Evolutionary conservation across 2,797 vertebrate species (phyloP).

Genomic region (Melanogrammus aeglefinus): DNA sequence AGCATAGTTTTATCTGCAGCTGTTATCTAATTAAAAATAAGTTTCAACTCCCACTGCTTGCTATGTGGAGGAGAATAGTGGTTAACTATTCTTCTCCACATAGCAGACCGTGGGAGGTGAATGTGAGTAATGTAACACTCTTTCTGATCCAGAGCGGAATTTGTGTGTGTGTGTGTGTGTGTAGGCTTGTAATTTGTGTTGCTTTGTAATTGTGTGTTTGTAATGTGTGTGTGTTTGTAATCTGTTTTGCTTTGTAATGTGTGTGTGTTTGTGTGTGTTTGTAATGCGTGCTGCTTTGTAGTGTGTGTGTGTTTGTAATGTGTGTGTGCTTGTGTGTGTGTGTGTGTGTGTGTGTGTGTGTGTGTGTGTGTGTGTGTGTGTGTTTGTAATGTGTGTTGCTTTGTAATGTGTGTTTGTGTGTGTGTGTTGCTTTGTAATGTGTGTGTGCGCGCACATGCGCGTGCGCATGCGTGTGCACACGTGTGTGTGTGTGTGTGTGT

Average conservation of each 20-base stretch:
- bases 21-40: not conserved
- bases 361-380: not conserved
- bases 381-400: not conserved
- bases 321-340: too few relatives aligned
- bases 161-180: conserved; percentile 3
- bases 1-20: not conserved
- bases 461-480: conserved; percentile 36
- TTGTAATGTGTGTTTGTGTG: conserved; percentile 14
- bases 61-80: not conserved
- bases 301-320: not conserved
- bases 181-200: not conserved
- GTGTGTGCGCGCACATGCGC: conserved; percentile 1
- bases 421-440: not conserved
- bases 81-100: not conserved
- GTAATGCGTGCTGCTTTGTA: too few relatives aligned
- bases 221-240: not conserved
- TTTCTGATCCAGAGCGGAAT: not conserved
- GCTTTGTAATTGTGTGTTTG: conserved; percentile 1
- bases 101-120: conserved; percentile 1
- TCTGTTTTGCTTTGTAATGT: not conserved
- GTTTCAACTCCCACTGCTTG: not conserved
- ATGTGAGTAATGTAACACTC: not conserved
- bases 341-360: conserved; percentile 6
- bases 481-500: conserved; percentile 6
- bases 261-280: too few relatives aligned